These are phyloP conservation scores for Euzophera pinguis DNA, from an alignment of 2,888 invertebrate species.

Conservation along the genomic window DNA sequence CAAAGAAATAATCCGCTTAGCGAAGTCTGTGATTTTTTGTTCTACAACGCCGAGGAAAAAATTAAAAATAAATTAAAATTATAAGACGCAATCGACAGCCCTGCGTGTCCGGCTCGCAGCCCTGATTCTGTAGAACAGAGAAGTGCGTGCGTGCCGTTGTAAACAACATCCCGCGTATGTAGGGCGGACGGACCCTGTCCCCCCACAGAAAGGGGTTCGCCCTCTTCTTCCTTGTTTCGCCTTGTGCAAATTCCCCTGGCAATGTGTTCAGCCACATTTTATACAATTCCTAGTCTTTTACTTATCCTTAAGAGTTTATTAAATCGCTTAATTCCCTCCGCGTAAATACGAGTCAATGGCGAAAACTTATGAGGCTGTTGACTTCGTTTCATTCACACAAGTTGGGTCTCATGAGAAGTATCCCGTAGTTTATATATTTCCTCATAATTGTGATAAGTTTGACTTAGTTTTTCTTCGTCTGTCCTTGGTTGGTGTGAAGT, in stretches of 20 bases:
- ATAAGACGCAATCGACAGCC: conserved; percentile 45
- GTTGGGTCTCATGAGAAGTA: conserved; percentile 10
- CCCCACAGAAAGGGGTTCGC: conserved; percentile 74
- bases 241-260: conserved; percentile 80
- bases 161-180: conserved; percentile 75
- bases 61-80: not conserved
- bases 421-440: not conserved
- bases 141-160: conserved; percentile 75
- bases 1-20: too few relatives aligned
- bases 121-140: conserved; percentile 76
- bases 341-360: conserved; percentile 11
- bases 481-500: not conserved
- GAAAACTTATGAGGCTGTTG: conserved; percentile 16
- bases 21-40: too few relatives aligned
- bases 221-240: conserved; percentile 77
- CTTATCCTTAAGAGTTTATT: conserved; percentile 23
- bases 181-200: conserved; percentile 65
- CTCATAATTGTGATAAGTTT: conserved; percentile 10
- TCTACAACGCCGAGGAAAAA: too few relatives aligned
- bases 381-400: conserved; percentile 22
- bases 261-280: conserved; percentile 79
- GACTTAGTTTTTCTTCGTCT: conserved; percentile 4
- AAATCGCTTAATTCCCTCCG: conserved; percentile 15
- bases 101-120: conserved; percentile 73
- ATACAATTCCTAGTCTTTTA: conserved; percentile 76